Evolutionary conservation across 2,888 invertebrate genomes (phyloP).

Genomic region (Watsonalla binaria): DNA sequence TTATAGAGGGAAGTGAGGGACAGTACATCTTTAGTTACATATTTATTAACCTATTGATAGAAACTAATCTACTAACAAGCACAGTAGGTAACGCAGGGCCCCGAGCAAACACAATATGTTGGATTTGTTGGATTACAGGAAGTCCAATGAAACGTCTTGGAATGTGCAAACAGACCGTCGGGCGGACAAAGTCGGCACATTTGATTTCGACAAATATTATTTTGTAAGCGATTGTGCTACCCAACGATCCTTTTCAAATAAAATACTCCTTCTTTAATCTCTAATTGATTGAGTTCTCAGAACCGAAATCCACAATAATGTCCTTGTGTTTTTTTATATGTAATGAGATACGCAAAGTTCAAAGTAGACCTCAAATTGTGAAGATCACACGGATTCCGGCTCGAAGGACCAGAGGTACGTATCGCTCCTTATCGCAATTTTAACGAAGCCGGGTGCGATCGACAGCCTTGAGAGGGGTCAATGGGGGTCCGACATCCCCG

Average conservation of each 20-base stretch:
- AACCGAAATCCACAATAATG: neutral
- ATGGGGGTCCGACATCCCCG: conserved; percentile 34
- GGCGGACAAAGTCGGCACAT: conserved; percentile 33
- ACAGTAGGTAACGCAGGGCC: neutral
- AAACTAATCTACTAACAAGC: neutral
- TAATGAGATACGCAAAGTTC: neutral
- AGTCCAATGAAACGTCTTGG: conserved; percentile 24
- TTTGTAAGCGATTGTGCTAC: conserved; percentile 19
- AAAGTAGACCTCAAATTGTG: conserved; percentile 23
- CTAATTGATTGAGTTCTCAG: neutral
- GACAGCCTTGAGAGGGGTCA: conserved; percentile 48
- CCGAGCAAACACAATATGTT: conserved; percentile 45
- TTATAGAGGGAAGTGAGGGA: too few species aligned
- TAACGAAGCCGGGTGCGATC: conserved; percentile 68
- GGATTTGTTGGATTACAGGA: conserved; percentile 46
- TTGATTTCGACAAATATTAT: conserved; percentile 31
- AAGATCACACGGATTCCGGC: conserved; percentile 32
- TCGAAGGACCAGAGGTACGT: conserved; percentile 29
- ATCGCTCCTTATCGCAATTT: conserved; percentile 48
- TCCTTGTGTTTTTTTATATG: too few species aligned
- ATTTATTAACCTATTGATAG: neutral
- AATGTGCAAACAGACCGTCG: conserved; percentile 31
- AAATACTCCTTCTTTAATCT: neutral
- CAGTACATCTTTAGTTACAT: neutral
- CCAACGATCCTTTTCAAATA: conserved; percentile 8